phyloP scores from a whole-genome alignment of 2,113 vertebrate genomes.

The Micronisus gabar region DNA sequence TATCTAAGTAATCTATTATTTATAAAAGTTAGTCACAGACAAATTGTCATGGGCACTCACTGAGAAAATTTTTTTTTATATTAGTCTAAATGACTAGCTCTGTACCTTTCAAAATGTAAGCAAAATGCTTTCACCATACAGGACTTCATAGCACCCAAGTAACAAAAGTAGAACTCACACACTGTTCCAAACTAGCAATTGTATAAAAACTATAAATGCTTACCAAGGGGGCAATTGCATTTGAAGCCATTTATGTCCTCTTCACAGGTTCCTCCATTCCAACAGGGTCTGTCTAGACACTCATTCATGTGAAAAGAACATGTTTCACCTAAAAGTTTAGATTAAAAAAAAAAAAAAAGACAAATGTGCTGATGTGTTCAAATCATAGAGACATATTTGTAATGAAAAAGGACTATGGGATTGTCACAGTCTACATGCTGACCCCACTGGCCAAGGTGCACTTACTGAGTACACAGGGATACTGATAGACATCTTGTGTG shows the following conservation, averaged over 20 bases:
- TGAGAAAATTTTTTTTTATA: not conserved
- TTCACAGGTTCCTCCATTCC: slow-evolving; percentile 77
- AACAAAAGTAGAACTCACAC: not conserved
- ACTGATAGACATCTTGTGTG: not conserved
- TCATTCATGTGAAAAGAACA: slow-evolving; percentile 65
- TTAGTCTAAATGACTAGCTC: not conserved
- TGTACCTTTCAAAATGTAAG: not conserved
- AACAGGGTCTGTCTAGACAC: slow-evolving; percentile 73
- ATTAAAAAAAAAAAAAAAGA: not conserved
- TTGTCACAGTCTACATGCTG: not conserved
- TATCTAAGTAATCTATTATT: not conserved
- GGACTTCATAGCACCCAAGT: not conserved
- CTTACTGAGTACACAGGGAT: not conserved
- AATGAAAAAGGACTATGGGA: not conserved
- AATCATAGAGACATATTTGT: not conserved
- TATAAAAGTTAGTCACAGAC: not conserved
- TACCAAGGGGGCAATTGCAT: slow-evolving; percentile 76
- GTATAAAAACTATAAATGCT: slow-evolving; percentile 20
- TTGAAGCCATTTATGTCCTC: slow-evolving; percentile 71
- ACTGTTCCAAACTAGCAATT: not conserved
- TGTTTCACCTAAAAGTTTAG: slow-evolving; percentile 65
- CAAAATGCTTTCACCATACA: not conserved
- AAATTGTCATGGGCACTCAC: not conserved
- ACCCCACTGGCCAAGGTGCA: not conserved
- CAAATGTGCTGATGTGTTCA: not conserved